Conservation (phyloP, 2,113 vertebrate genomes). For the Pedionomus torquatus region DNA sequence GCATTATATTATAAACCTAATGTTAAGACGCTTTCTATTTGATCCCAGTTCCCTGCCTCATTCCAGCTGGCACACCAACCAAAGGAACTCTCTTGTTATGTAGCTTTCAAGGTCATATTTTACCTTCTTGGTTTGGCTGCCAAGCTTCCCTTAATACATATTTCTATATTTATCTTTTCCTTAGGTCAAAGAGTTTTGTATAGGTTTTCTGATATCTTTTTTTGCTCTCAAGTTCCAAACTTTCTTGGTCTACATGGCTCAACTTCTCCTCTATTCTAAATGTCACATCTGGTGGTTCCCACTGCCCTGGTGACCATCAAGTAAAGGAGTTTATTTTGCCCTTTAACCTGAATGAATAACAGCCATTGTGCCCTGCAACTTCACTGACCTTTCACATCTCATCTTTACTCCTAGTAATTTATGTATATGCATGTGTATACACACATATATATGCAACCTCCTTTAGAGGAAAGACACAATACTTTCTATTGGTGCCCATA, state of each 20-base stretch:
- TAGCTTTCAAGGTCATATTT: not conserved
- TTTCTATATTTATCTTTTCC: not conserved
- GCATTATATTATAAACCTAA: not conserved
- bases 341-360: not conserved
- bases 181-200: not conserved
- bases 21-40: not conserved
- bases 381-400: not conserved
- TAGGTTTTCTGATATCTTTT: not conserved
- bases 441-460: not conserved
- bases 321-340: not conserved
- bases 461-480: not conserved
- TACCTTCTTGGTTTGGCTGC: not conserved
- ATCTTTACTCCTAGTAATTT: not conserved
- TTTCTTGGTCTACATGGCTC: not conserved
- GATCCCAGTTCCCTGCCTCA: not conserved
- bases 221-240: not conserved
- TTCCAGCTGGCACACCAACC: not conserved
- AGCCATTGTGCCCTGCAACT: not conserved
- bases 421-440: not conserved
- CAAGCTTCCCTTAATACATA: not conserved
- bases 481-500: not conserved
- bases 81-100: not conserved
- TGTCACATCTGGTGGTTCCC: not conserved
- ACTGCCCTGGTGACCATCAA: not conserved
- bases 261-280: not conserved